Evolutionary conservation across 2,797 vertebrate species (phyloP), one percentile per base, ranked within the genome.

Genomic region (Poecilia wingei): DNA sequence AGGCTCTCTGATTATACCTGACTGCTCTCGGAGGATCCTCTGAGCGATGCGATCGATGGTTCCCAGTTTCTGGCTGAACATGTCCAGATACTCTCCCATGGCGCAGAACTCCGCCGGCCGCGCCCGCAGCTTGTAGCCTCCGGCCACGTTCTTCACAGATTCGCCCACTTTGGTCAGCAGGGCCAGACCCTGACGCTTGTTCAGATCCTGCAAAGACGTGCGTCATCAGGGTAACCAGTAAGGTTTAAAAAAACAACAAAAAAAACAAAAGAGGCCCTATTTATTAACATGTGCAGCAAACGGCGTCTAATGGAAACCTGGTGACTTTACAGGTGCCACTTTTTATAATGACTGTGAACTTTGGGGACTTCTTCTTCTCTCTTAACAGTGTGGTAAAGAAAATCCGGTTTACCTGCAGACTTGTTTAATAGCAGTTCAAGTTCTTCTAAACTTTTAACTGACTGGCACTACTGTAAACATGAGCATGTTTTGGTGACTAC

Each of bases 21-120:
- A 89, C 93, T 99, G 97, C 83, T 99, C 98, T 86, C 98, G 98
- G 87, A 99, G 97, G 92, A 99, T 99, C 80, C 98, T 95, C 90
- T 99, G 98, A 82, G 98, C 96, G 91, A 99, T 99, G 84, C 98
- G 96, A 86, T 99, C 98, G 36, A 99, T 97, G 80, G 98, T 99
- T 82, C 98, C 98, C 83, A 99, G 96, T 82, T 99, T 99, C 87
- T 97, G 97, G 61, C 93, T 97, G 92, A 99, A 99, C 0, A 95
- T 96, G 78, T 99, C 98, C 84, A 99, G 92, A 91, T 99, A 99
- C 2, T 99, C 98, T 0, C 96, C 96, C 87, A 99, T 97, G 75
- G 97, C 95, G 31, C 96, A 94, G 85, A 98, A 99, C 90, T 99
- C 98, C 1, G 96, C 36, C 0, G 98, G 98, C 28, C 98, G 96